Base-by-base conservation (phyloP, 2,113 vertebrate species). In the Podarcis raffonei region DNA sequence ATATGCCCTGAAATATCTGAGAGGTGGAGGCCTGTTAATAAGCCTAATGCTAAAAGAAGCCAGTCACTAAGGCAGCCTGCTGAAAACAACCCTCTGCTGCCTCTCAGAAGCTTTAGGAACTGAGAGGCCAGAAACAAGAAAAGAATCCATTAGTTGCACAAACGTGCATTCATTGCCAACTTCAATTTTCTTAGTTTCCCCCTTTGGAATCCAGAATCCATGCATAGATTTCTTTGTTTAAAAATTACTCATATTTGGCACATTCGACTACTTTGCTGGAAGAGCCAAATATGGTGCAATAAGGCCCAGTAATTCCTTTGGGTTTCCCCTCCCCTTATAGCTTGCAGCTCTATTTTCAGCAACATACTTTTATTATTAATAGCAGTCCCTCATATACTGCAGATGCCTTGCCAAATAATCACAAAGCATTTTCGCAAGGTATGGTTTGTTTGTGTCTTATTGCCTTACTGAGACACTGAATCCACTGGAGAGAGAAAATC, bases 221-320 rank as follows among this genome's bases (percentile, higher is more conserved):
- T 93, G 93, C 93, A 92, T 69, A 90, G 90, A 90, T 89, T 76
- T 88, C 72, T 93, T 92, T 68, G 69, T 91, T 94, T 91, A 88
- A 93, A 77, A 91, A 93, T 89, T 78, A 89, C 87, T 89, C 90
- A 0, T 20, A 88, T 92, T 90, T 90, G 92, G 88, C 91, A 83
- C 86, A 83, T n/a, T 27, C 30, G 66, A 68, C 6, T 68, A 74
- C 83, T 30, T 87, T 94, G 57, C 80, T 86, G 80, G 92, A 82
- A 48, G 62, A 22, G 88, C 1, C 77, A 71, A 74, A 6, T 82
- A 81, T 69, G 69, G 66, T 1, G 81, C 62, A 85, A 48, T 62
- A 15, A 74, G 62, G 79, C 53, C 62, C 80, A 77, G 37, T 74
- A 22, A 65, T 86, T 93, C 93, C 79, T 87, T 27, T 76, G 71